Evolutionary conservation across 2,113 vertebrate species (phyloP).

Genomic region (Callocephalon fimbriatum): DNA sequence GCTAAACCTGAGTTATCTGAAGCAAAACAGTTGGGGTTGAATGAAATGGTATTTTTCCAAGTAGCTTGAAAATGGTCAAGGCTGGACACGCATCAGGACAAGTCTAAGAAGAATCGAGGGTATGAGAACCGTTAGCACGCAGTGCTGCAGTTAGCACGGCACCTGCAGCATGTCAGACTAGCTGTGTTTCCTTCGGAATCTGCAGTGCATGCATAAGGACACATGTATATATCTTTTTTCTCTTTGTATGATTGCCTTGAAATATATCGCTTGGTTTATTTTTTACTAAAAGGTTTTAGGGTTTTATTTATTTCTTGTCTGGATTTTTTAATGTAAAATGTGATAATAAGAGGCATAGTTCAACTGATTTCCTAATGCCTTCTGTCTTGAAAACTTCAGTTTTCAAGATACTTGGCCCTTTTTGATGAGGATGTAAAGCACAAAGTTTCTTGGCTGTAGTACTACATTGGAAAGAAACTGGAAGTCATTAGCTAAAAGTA

Average conservation of each 20-base stretch:
- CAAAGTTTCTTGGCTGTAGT: neutral
- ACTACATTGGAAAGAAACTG: neutral
- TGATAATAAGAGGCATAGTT: neutral
- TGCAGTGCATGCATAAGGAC: neutral
- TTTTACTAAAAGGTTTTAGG: neutral
- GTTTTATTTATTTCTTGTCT: neutral
- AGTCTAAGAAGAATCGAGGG: fast-evolving
- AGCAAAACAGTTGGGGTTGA: neutral
- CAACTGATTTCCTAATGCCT: neutral
- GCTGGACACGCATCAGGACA: neutral
- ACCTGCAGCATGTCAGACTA: neutral
- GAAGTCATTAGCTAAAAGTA: neutral
- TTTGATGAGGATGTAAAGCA: neutral
- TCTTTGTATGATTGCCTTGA: neutral
- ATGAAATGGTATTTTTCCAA: neutral
- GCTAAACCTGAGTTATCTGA: neutral
- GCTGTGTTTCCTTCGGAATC: neutral
- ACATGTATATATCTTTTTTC: fast-evolving
- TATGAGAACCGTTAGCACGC: neutral
- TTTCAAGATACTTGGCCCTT: neutral
- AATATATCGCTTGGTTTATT: neutral
- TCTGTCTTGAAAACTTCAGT: neutral
- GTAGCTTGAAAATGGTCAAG: fast-evolving
- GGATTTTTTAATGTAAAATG: neutral
- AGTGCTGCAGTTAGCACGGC: too few species aligned